Percentiles rank a stretch among this genome's conserved stretches.
phyloP scores from a whole-genome alignment of 2,888 invertebrate species.

The Lobophora halterata region DNA sequence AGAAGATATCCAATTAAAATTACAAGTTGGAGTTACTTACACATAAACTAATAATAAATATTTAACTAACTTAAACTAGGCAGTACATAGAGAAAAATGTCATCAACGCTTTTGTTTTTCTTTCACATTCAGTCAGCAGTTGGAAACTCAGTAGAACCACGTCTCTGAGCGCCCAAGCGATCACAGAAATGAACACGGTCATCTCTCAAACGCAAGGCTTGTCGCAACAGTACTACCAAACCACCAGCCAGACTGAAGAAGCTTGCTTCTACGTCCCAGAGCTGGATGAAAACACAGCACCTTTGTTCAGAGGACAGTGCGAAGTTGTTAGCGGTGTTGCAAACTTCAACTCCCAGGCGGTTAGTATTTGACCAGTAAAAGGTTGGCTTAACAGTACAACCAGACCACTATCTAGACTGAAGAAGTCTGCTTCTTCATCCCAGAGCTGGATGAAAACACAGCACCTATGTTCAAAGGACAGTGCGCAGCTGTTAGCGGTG shows the following conservation, averaged over 20 bases:
- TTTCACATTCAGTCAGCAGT: conserved; percentile 50
- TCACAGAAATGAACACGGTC: conserved; percentile 37
- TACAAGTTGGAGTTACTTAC: too few relatives aligned
- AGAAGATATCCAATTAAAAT: too few relatives aligned
- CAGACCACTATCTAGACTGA: not conserved
- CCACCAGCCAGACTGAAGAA: conserved; percentile 53
- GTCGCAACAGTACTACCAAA: conserved; percentile 45
- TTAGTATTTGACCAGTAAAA: too few relatives aligned
- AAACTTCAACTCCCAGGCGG: conserved; percentile 49
- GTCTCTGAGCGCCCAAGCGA: conserved; percentile 38
- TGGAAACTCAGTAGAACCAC: conserved; percentile 60
- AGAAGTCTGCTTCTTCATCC: too few relatives aligned
- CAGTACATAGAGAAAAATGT: too few relatives aligned
- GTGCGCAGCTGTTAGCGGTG: too few relatives aligned
- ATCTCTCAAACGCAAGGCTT: conserved; percentile 58
- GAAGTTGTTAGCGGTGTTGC: conserved; percentile 41
- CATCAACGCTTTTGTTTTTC: too few relatives aligned
- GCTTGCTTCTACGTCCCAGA: conserved; percentile 65
- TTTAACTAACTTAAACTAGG: too few relatives aligned
- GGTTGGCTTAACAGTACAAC: conserved; percentile 7
- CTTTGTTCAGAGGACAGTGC: conserved; percentile 60
- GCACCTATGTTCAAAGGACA: too few relatives aligned
- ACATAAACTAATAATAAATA: too few relatives aligned
- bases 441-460: too few relatives aligned
- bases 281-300: conserved; percentile 38